These are phyloP conservation scores for Antidorcas marsupialis DNA, from an alignment of 2,113 vertebrate genomes.

Conservation along the genomic window DNA sequence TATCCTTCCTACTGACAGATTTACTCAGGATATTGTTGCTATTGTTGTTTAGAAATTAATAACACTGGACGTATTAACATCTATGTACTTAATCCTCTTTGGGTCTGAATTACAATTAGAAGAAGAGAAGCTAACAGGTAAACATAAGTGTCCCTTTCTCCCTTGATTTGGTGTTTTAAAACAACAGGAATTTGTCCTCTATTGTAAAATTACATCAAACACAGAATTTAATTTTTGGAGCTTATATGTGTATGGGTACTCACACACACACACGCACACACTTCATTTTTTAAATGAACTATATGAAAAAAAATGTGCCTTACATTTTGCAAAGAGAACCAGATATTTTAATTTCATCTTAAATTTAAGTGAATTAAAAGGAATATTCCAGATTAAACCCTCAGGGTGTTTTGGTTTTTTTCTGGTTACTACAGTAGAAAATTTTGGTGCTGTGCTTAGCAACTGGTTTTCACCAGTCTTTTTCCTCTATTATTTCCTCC, in stretches of 20 bases:
- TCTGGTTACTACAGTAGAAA: neutral
- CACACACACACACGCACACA: neutral
- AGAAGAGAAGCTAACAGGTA: neutral
- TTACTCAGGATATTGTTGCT: slow-evolving; percentile 57
- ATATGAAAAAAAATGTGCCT: neutral
- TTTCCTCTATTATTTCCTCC: neutral
- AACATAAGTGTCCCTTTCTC: slow-evolving; percentile 26
- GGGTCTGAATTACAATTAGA: slow-evolving; percentile 49
- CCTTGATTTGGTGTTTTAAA: neutral
- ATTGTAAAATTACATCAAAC: neutral
- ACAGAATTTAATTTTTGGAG: neutral
- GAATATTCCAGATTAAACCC: neutral
- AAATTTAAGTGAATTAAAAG: slow-evolving; percentile 11
- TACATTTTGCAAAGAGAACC: neutral
- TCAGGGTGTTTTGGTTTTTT: neutral
- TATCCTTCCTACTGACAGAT: slow-evolving; percentile 39
- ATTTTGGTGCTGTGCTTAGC: neutral
- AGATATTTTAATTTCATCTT: neutral
- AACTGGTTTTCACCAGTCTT: neutral
- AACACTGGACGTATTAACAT: slow-evolving; percentile 58
- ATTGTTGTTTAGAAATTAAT: slow-evolving; percentile 68
- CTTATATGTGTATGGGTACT: neutral
- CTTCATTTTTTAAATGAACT: neutral
- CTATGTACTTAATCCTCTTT: slow-evolving; percentile 64
- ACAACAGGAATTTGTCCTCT: neutral